phyloP scores from a whole-genome alignment of 1,140 invertebrate species.

The Meloidogyne hapla region DNA sequence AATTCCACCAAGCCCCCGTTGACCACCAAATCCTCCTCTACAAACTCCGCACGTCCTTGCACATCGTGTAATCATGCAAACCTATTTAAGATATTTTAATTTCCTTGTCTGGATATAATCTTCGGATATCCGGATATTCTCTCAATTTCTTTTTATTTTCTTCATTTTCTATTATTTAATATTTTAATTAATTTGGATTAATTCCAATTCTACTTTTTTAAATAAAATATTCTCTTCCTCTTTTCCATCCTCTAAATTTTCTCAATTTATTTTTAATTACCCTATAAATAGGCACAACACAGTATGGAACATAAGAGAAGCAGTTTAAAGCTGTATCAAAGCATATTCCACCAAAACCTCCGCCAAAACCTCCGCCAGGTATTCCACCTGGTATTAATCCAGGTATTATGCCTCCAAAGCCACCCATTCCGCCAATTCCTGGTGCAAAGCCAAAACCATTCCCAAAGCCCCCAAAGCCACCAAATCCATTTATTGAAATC shows the following conservation, averaged over 20 bases:
- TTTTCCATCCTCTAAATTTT: no score
- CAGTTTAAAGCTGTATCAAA: constrained; percentile 32
- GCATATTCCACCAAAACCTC: constrained; percentile 1
- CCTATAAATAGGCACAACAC: constrained; percentile 23
- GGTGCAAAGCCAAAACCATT: constrained; percentile 14
- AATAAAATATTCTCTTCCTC: no score
- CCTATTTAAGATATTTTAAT: no score
- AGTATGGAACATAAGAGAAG: constrained; percentile 24
- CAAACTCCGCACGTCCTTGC: constrained; percentile 22
- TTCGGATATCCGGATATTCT: neutral
- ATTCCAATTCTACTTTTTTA: no score
- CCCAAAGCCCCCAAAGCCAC: neutral
- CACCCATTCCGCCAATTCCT: constrained; percentile 11
- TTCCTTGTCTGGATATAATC: neutral
- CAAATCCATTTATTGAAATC: neutral
- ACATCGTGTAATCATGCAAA: constrained; percentile 24
- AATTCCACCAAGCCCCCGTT: neutral
- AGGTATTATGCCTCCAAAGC: constrained; percentile 7
- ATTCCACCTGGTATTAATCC: neutral
- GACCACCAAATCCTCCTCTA: constrained; percentile 2
- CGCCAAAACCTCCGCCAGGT: neutral
- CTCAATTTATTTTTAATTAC: neutral
- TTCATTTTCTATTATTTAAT: no score
- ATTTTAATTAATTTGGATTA: no score
- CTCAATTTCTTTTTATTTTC: no score